A percentile compares a stretch with the other conserved stretches of the same genome.
Evolutionary conservation across 2,113 vertebrate genomes (phyloP).

Genomic region (Cyprinodon variegatus): DNA sequence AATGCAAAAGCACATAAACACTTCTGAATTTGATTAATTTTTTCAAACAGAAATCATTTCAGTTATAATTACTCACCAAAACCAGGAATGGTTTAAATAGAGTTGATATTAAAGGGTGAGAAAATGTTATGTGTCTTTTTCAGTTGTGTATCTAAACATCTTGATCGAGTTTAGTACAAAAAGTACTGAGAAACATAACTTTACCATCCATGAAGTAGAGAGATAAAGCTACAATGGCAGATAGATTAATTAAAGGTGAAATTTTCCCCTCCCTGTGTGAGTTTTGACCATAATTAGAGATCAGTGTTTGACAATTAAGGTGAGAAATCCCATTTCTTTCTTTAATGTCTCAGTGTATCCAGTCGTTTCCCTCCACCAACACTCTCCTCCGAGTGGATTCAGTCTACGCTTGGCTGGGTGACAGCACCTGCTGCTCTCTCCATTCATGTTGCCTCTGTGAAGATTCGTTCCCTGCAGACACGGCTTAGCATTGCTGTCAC

Average conservation of each 20-base stretch:
- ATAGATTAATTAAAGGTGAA: slow-evolving; percentile 30
- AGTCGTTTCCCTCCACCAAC: not conserved
- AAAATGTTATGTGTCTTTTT: no score
- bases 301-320: no score
- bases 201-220: slow-evolving; percentile 47
- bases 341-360: not conserved
- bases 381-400: slow-evolving; percentile 10
- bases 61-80: no score
- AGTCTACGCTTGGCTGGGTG: slow-evolving; percentile 11
- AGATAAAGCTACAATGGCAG: slow-evolving; percentile 32
- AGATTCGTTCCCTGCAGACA: slow-evolving; percentile 45
- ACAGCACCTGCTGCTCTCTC: slow-evolving; percentile 40
- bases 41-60: no score
- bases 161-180: no score
- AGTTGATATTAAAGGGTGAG: no score
- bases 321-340: no score
- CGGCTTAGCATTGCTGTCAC: slow-evolving; percentile 43
- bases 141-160: no score
- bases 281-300: not conserved
- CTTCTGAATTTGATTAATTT: no score
- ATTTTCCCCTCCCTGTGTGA: slow-evolving; percentile 14
- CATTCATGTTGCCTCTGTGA: slow-evolving; percentile 33
- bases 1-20: no score
- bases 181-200: slow-evolving; percentile 60
- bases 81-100: no score